Evolutionary conservation across 1,140 invertebrate species (phyloP), one percentile per base, ranked within the genome.

Genomic region (Globodera rostochiensis): DNA sequence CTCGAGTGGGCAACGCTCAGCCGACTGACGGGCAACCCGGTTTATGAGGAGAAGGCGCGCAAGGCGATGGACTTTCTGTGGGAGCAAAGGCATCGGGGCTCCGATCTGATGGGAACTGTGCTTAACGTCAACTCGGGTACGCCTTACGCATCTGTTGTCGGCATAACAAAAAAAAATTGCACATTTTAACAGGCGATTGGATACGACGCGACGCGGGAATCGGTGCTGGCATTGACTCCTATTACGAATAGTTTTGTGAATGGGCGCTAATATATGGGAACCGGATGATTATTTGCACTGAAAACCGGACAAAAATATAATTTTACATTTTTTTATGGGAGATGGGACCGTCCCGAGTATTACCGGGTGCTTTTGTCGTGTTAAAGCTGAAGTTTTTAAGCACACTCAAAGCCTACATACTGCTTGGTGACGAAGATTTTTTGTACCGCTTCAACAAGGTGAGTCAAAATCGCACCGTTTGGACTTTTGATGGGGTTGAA

Each of bases 211-310:
- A 98, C 90, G 95, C 95, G 49, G 96, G 96, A 4, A 96, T 98
- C 25, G 97, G 97, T n/a, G 97, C 97, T 66, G 97, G 97, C 11
- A 98, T 98, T 84, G 97, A 99, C 91, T 98, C 96, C 0, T 99
- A 98, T 90, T 98, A 98, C 90, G 97, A 98, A 91, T 99, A 99
- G 91, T 95, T 95, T 84, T 92, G 36, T 36, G 36, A 36, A 36
- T 36, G 36, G 36, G 36, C 3, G 36, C 36, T 36, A 36, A 36
- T 36, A 3, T 36, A 1, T 36, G 36, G 36, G 36, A 36, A 36
- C 36, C 36, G 36, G 36, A 36, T 36, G 1, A 36, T 36, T 36
- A 36, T 36, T 3, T 36, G 2, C 36, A 36, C 3, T 36, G 36
- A 36, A 25, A 36, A 36, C 36, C 36, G 36, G 36, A 36, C 36